Percentiles rank a stretch among this genome's conserved stretches.
These are phyloP conservation scores for Troglohyphantes excavatus DNA, from an alignment of 2,888 invertebrate species.

Conservation along the genomic window DNA sequence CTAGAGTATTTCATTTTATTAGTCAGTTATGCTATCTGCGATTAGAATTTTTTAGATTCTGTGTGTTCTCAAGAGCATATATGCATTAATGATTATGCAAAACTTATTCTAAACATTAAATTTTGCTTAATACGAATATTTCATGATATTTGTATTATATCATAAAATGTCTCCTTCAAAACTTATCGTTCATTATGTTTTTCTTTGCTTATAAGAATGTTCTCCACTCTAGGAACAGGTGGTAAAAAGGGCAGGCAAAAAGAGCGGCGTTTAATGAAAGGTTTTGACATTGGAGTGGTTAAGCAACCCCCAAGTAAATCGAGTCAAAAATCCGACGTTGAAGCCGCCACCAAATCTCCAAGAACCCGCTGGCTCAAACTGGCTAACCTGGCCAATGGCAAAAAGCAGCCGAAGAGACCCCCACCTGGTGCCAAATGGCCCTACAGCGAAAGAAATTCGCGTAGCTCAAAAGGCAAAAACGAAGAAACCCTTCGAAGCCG, in stretches of 20 bases:
- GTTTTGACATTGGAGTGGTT: slow-evolving; percentile 88
- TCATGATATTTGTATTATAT: too few species aligned
- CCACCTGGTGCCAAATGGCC: slow-evolving; percentile 67
- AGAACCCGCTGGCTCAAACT: slow-evolving; percentile 59
- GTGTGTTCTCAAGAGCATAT: too few species aligned
- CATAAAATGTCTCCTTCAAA: too few species aligned
- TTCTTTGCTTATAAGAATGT: too few species aligned
- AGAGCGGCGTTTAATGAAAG: slow-evolving; percentile 95
- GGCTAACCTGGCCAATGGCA: slow-evolving; percentile 70
- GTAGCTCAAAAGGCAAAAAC: slow-evolving; percentile 59
- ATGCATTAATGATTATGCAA: too few species aligned
- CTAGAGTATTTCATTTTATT: too few species aligned
- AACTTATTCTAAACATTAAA: too few species aligned
- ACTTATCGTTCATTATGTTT: too few species aligned
- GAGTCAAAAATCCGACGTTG: slow-evolving; percentile 61
- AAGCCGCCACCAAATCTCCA: slow-evolving; percentile 67
- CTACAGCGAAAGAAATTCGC: slow-evolving; percentile 64
- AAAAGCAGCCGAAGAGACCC: slow-evolving; percentile 59
- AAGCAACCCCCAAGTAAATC: slow-evolving; percentile 66
- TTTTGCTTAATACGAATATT: too few species aligned
- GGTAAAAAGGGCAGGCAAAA: slow-evolving; percentile 97
- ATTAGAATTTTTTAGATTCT: too few species aligned
- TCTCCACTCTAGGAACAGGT: slow-evolving; percentile 86
- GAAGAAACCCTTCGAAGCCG: slow-evolving; percentile 66
- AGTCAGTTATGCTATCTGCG: too few species aligned